These are phyloP conservation scores for Eudemis profundana DNA, from an alignment of 2,888 invertebrate species.

Conservation along the genomic window DNA sequence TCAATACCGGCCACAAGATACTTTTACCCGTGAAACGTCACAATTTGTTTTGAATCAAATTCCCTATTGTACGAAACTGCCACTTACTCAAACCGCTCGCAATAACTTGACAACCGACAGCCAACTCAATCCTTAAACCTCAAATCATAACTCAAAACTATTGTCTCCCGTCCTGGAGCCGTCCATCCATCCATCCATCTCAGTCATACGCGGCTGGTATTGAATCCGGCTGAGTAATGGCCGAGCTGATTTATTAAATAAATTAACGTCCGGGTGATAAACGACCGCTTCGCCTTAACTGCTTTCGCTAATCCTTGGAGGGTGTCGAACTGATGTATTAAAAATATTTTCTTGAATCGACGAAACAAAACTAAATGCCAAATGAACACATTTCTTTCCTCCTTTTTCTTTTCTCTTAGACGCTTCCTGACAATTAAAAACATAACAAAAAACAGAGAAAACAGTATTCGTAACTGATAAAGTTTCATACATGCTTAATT, in stretches of 20 bases:
- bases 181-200: slow-evolving; percentile 67
- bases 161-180: slow-evolving; percentile 29
- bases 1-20: no score
- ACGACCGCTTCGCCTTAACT: slow-evolving; percentile 60
- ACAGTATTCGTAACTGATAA: no score
- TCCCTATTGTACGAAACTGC: not conserved
- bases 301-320: slow-evolving; percentile 41
- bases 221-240: slow-evolving; percentile 72
- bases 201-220: slow-evolving; percentile 71
- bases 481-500: no score
- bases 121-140: slow-evolving; percentile 24
- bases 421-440: no score
- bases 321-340: slow-evolving; percentile 14
- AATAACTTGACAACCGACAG: slow-evolving; percentile 8
- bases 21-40: no score
- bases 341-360: no score
- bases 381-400: no score
- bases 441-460: no score
- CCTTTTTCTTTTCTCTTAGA: no score
- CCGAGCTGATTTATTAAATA: slow-evolving; percentile 80
- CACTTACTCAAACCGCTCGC: slow-evolving; percentile 3
- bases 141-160: slow-evolving; percentile 42
- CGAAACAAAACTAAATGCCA: no score
- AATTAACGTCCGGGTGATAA: slow-evolving; percentile 74
- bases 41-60: no score